Conservation (phyloP, 2,113 vertebrate species). For the Apistogramma diplotaenia region DNA sequence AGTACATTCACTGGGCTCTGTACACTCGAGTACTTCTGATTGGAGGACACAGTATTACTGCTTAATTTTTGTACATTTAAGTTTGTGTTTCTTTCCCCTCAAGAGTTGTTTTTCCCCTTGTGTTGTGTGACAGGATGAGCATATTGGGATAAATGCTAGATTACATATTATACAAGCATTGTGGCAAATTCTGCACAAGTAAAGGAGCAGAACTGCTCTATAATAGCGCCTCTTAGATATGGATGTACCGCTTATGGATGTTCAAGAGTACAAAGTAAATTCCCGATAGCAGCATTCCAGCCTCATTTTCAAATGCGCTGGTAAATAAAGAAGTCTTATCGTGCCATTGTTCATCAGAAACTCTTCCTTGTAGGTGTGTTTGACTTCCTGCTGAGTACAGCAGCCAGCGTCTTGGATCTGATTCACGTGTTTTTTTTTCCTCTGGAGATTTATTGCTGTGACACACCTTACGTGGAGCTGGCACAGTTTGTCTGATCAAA, state of each 20-base stretch:
- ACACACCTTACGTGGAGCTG: conserved; percentile 58
- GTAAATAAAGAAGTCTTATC: conserved; percentile 52
- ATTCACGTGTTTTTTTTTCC: conserved; percentile 50
- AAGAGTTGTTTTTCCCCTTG: not conserved
- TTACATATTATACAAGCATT: not conserved
- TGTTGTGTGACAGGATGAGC: not conserved
- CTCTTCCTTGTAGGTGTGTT: conserved; percentile 59
- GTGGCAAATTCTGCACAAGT: not conserved
- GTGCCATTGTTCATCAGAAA: conserved; percentile 18
- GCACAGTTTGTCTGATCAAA: conserved; percentile 56
- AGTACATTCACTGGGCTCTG: too few species aligned
- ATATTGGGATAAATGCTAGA: not conserved
- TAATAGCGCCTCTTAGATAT: not conserved
- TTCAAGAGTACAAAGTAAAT: conserved; percentile 37
- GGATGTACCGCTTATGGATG: not conserved
- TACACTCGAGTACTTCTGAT: too few species aligned
- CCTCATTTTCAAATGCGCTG: conserved; percentile 35
- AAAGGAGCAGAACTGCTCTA: not conserved
- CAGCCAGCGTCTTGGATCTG: conserved; percentile 28
- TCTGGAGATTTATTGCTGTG: conserved; percentile 52
- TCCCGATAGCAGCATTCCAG: conserved; percentile 44
- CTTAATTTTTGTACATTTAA: not conserved
- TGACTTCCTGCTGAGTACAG: conserved; percentile 36
- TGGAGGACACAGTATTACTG: too few species aligned
- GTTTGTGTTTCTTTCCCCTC: not conserved